Percentiles rank a stretch among this genome's conserved stretches.
Conservation (phyloP, 2,888 invertebrate genomes). For the Papilio gigon region DNA sequence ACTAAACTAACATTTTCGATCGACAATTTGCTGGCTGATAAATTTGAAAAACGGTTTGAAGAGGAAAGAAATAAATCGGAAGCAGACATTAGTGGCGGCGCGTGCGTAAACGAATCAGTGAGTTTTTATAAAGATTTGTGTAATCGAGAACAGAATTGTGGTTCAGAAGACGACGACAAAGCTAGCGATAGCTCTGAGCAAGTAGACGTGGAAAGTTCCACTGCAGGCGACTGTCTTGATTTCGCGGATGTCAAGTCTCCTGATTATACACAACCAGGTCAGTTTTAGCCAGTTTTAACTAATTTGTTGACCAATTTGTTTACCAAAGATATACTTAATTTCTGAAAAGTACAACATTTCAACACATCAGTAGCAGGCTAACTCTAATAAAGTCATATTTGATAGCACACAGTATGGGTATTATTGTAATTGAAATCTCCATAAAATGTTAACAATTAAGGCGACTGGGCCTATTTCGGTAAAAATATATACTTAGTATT, state of each 20-base stretch:
- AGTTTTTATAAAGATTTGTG: constrained; percentile 44
- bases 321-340: neutral
- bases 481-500: neutral
- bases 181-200: constrained; percentile 67
- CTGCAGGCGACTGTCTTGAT: constrained; percentile 64
- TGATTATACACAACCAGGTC: constrained; percentile 75
- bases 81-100: constrained; percentile 40
- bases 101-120: constrained; percentile 33
- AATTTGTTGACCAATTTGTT: too few species aligned
- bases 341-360: neutral
- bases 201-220: constrained; percentile 72
- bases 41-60: constrained; percentile 55
- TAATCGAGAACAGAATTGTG: constrained; percentile 55
- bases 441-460: neutral
- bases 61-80: constrained; percentile 37
- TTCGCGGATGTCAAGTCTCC: constrained; percentile 57
- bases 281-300: too few species aligned
- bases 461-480: neutral
- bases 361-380: neutral
- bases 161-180: constrained; percentile 60
- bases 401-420: too few species aligned
- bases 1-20: constrained; percentile 72
- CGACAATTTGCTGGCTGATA: constrained; percentile 71
- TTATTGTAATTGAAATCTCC: neutral
- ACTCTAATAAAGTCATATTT: neutral